phyloP scores from a whole-genome alignment of 2,888 invertebrate genomes.

The Blera fallax region DNA sequence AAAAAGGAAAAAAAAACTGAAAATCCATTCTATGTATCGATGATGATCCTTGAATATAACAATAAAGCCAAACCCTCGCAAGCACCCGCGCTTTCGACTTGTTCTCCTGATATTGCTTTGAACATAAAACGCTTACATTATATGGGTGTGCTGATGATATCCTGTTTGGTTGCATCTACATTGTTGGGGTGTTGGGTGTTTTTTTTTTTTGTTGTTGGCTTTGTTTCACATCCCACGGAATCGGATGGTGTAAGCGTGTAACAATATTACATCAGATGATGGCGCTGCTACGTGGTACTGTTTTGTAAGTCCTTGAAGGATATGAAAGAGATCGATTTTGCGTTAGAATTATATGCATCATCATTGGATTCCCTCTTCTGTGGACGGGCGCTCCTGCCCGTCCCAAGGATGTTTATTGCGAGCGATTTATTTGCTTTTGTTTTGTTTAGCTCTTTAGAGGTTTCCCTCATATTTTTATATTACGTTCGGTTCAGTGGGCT shows the following conservation, averaged over 20 bases:
- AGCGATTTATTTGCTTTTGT: constrained; percentile 53
- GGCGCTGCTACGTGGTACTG: background rate
- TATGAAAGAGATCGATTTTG: constrained; percentile 63
- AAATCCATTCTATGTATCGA: constrained; percentile 53
- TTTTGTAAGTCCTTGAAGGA: constrained; percentile 36
- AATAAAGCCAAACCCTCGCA: constrained; percentile 40
- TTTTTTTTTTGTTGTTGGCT: constrained; percentile 27
- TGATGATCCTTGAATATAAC: constrained; percentile 64
- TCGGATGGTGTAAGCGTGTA: background rate
- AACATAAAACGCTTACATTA: constrained; percentile 39
- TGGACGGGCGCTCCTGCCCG: background rate
- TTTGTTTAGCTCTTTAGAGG: background rate
- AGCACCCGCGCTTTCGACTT: background rate
- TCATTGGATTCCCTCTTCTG: constrained; percentile 2
- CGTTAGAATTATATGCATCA: constrained; percentile 46
- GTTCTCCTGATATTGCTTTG: background rate
- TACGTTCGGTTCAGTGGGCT: constrained; percentile 47
- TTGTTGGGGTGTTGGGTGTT: background rate
- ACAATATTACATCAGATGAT: constrained; percentile 31
- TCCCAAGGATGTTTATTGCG: constrained; percentile 42
- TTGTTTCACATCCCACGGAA: background rate
- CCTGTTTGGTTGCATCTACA: constrained; percentile 44
- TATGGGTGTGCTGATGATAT: constrained; percentile 20
- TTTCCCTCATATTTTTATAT: constrained; percentile 42
- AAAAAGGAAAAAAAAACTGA: background rate